These are phyloP conservation scores for Romanogobio albipinnatus DNA, from an alignment of 2,113 vertebrate genomes.

Conservation along the genomic window DNA sequence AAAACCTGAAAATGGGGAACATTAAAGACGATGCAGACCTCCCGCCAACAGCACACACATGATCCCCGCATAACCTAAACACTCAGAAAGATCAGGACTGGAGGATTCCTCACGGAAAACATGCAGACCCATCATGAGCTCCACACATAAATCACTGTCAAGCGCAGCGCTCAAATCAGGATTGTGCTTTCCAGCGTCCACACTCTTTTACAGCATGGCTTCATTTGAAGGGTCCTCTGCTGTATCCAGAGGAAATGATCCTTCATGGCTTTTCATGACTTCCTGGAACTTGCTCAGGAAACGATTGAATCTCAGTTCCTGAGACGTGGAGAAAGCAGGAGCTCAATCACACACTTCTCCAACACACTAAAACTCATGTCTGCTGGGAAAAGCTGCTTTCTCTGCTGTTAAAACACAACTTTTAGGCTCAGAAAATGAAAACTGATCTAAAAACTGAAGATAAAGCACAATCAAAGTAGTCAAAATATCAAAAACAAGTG, in stretches of 20 bases:
- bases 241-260: constrained; percentile 7
- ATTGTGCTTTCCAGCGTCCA: neutral
- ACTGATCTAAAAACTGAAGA: neutral
- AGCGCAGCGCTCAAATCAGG: neutral
- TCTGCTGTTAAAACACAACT: neutral
- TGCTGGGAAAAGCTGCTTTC: neutral
- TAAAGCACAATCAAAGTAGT: neutral
- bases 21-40: neutral
- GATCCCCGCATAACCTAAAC: neutral
- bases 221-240: neutral
- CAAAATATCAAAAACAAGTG: too few species aligned
- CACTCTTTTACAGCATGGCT: neutral
- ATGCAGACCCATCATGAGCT: neutral
- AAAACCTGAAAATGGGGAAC: neutral
- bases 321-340: neutral
- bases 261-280: neutral
- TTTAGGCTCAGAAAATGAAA: neutral
- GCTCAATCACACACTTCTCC: neutral
- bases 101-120: neutral
- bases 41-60: neutral
- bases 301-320: constrained; percentile 20
- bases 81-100: neutral
- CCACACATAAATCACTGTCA: neutral
- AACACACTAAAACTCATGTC: neutral
- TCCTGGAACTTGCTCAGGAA: constrained; percentile 18